A percentile compares a stretch with the other conserved stretches of the same genome.
Evolutionary conservation across 2,797 vertebrate genomes (phyloP).

Genomic region (Leptatherina wallacei): DNA sequence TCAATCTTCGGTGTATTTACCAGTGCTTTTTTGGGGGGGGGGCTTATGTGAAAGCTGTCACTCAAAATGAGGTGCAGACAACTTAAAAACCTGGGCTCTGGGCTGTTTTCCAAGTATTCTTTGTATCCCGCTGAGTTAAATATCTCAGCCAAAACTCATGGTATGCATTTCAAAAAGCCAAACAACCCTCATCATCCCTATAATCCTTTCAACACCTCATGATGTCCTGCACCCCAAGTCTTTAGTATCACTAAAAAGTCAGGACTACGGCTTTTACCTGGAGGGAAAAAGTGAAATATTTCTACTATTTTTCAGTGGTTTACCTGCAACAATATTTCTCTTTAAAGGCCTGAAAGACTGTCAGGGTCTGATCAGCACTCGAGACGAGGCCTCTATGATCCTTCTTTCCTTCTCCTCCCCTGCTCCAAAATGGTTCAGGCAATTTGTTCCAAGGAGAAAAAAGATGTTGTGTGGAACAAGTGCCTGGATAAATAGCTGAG

Average conservation of each 20-base stretch:
- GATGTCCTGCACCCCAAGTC: conserved; percentile 1
- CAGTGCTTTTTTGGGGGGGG: no score
- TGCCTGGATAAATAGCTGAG: conserved; percentile 54
- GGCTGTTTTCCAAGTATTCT: background rate
- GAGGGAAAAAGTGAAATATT: conserved; percentile 30
- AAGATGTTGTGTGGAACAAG: conserved; percentile 39
- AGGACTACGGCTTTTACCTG: conserved; percentile 34
- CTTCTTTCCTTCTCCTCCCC: conserved; percentile 4
- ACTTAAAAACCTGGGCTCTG: background rate
- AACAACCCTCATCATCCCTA: background rate
- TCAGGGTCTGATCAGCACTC: conserved; percentile 44
- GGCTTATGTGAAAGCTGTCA: conserved; percentile 3
- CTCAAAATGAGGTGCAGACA: background rate
- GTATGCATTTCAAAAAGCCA: background rate
- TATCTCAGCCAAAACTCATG: background rate
- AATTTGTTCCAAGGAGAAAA: conserved; percentile 63
- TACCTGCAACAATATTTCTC: conserved; percentile 20
- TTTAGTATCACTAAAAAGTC: conserved; percentile 4
- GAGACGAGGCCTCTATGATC: conserved; percentile 27
- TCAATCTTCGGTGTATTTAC: no score
- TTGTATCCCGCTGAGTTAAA: background rate
- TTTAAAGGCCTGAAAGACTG: conserved; percentile 56
- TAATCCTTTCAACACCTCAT: conserved; percentile 26
- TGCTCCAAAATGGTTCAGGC: conserved; percentile 44
- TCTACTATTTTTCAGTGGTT: conserved; percentile 6